phyloP scores from a whole-genome alignment of 2,113 vertebrate genomes.

The Carassius carassius region DNA sequence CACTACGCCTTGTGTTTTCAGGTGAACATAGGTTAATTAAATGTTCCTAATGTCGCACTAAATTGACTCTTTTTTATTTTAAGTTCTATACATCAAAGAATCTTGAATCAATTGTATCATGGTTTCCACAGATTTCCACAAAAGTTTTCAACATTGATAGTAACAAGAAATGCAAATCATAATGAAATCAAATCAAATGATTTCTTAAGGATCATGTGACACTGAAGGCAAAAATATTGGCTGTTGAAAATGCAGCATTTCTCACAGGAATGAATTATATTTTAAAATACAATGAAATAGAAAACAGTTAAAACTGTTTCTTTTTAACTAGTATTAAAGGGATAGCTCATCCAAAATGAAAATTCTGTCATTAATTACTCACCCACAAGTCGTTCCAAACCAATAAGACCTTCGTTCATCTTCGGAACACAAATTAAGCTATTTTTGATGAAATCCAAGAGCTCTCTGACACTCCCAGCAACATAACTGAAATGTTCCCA shows the following conservation, averaged over 20 bases:
- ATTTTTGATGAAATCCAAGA: no score
- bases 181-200: neutral
- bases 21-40: neutral
- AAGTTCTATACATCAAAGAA: no score
- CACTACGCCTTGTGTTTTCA: neutral
- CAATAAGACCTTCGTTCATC: no score
- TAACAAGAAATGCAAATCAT: neutral
- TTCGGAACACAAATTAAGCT: no score
- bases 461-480: no score
- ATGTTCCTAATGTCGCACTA: neutral
- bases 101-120: neutral
- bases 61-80: neutral
- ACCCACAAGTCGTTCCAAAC: no score
- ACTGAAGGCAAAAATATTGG: neutral
- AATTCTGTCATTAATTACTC: no score
- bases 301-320: neutral
- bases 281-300: neutral
- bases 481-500: no score
- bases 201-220: neutral
- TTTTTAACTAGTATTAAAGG: neutral
- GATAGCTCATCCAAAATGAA: no score
- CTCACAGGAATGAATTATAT: neutral
- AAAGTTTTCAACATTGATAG: neutral
- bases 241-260: neutral
- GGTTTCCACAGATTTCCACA: neutral